phyloP scores from a whole-genome alignment of 2,888 invertebrate genomes.

The Mesodorylaimus sp. region DNA sequence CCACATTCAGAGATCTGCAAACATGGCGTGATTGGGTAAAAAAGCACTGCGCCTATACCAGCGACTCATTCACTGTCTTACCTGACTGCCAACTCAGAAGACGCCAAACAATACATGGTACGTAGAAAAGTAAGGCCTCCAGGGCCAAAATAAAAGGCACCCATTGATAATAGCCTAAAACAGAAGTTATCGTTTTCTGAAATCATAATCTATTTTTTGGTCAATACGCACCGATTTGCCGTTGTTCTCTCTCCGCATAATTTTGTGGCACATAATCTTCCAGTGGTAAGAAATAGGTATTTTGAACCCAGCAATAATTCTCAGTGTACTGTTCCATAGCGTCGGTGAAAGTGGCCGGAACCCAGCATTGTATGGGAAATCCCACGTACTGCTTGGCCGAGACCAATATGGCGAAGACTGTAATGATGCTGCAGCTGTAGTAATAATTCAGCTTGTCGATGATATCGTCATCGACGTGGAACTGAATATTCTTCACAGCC shows the following conservation, averaged over 20 bases:
- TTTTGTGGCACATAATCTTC: conserved; percentile 29
- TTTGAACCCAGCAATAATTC: conserved; percentile 30
- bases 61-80: too few relatives aligned
- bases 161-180: conserved; percentile 6
- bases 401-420: conserved; percentile 12
- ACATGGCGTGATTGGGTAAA: too few relatives aligned
- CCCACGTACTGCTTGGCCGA: conserved; percentile 12
- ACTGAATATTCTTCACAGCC: conserved; percentile 27
- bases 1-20: too few relatives aligned
- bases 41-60: too few relatives aligned
- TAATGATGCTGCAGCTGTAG: conserved; percentile 29
- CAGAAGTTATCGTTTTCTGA: too few relatives aligned
- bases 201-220: too few relatives aligned
- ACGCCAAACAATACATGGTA: conserved; percentile 29
- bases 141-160: conserved; percentile 27
- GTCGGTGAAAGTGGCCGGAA: conserved; percentile 30
- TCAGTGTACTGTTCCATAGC: conserved; percentile 26
- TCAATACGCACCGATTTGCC: conserved; percentile 20
- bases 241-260: conserved; percentile 22
- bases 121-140: conserved; percentile 28
- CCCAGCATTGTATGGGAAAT: conserved; percentile 25
- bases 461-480: conserved; percentile 31
- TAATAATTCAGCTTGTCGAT: conserved; percentile 32
- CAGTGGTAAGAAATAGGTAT: conserved; percentile 28
- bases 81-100: conserved; percentile 29